phyloP scores from a whole-genome alignment of 2,797 vertebrate genomes.

The Heteromormyrus szaboi region DNA sequence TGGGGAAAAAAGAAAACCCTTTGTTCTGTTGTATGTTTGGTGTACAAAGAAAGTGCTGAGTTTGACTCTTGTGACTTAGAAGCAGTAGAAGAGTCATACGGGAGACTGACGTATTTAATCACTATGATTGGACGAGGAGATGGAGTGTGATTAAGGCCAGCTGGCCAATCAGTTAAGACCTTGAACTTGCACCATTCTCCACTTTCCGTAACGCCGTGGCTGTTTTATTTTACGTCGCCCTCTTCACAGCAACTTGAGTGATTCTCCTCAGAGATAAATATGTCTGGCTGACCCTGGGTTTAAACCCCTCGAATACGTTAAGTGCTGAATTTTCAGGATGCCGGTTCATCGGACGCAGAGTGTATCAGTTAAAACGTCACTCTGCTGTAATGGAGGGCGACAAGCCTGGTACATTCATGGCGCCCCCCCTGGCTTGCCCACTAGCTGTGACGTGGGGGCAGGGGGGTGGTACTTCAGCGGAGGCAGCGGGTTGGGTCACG shows the following conservation, averaged over 20 bases:
- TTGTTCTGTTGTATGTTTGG: slow-evolving; percentile 8
- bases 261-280: slow-evolving; percentile 41
- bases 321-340: slow-evolving; percentile 11
- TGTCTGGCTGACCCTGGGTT: slow-evolving; percentile 32
- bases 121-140: slow-evolving; percentile 72
- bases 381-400: neutral
- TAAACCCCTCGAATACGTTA: slow-evolving; percentile 37
- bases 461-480: neutral
- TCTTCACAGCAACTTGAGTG: slow-evolving; percentile 32
- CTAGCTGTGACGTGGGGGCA: neutral
- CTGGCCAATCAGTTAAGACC: slow-evolving; percentile 78
- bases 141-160: slow-evolving; percentile 77
- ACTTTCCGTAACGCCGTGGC: slow-evolving; percentile 58
- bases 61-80: slow-evolving; percentile 51
- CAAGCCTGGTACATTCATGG: neutral
- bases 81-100: slow-evolving; percentile 60
- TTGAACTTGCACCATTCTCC: slow-evolving; percentile 75
- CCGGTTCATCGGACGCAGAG: neutral
- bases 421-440: neutral
- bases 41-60: slow-evolving; percentile 49
- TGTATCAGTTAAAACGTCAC: neutral
- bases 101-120: slow-evolving; percentile 77
- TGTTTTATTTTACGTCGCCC: slow-evolving; percentile 8
- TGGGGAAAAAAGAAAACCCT: neutral
- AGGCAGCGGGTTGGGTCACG: neutral